Conservation (phyloP, 2,113 vertebrate genomes). For the Columba janthina region DNA sequence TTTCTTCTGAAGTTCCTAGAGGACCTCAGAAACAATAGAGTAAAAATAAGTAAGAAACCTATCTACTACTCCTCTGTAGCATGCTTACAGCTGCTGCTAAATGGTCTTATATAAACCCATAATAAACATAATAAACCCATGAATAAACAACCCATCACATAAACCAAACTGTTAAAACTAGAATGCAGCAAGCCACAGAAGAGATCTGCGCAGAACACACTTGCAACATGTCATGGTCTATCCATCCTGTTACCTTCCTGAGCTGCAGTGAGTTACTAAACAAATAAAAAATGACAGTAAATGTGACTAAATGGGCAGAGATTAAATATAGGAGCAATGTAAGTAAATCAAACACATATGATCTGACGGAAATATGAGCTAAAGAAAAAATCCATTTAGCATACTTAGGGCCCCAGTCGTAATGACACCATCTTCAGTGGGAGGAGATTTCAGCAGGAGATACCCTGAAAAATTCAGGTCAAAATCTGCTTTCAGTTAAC, state of each 20-base stretch:
- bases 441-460: neutral
- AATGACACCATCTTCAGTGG: neutral
- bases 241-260: slow-evolving; percentile 11
- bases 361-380: neutral
- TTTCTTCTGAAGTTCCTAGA: neutral
- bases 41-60: neutral
- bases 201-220: neutral
- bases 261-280: neutral
- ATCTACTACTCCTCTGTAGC: neutral
- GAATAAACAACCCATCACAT: neutral
- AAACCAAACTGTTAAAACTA: neutral
- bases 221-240: neutral
- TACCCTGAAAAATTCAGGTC: neutral
- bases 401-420: neutral
- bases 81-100: neutral
- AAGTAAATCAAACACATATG: slow-evolving; percentile 29
- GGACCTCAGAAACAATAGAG: neutral
- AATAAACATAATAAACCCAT: too few species aligned
- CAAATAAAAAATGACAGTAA: slow-evolving; percentile 30
- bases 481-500: slow-evolving; percentile 31
- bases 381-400: neutral
- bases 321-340: slow-evolving; percentile 24
- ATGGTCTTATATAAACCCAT: neutral
- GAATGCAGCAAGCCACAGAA: neutral
- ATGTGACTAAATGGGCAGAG: neutral